Conservation (phyloP, 1,140 invertebrate species). For the Elysia chlorotica region DNA sequence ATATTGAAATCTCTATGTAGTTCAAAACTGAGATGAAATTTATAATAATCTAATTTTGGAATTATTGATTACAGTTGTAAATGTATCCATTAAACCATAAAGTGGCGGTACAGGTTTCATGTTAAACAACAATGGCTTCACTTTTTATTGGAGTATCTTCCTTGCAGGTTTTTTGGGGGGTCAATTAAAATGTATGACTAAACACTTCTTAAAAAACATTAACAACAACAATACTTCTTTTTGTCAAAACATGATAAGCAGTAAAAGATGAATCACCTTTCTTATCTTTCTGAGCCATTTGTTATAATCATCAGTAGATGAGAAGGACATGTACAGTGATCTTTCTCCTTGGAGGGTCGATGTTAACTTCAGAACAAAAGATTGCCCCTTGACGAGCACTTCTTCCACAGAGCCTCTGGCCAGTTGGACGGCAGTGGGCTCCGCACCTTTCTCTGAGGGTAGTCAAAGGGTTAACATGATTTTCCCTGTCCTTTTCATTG, state of each 20-base stretch:
- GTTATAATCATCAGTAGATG: constrained; percentile 43
- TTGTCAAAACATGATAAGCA: no score
- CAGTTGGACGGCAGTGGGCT: constrained; percentile 53
- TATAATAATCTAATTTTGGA: no score
- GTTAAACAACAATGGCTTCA: neutral
- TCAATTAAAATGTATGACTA: neutral
- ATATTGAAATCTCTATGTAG: no score
- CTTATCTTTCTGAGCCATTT: constrained; percentile 57
- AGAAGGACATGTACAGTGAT: constrained; percentile 56
- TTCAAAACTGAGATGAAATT: no score
- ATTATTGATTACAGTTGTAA: no score
- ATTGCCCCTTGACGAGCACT: constrained; percentile 54
- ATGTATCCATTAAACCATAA: no score
- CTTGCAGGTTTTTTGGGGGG: neutral
- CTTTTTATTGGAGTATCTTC: neutral
- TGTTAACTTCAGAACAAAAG: constrained; percentile 54
- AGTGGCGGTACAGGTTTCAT: neutral
- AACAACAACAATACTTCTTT: neutral
- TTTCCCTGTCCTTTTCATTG: no score
- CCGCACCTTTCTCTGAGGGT: constrained; percentile 43
- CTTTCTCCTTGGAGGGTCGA: constrained; percentile 51
- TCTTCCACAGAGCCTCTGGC: constrained; percentile 59
- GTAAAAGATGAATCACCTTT: no score
- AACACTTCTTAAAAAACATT: neutral
- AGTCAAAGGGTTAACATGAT: neutral